phyloP scores from a whole-genome alignment of 2,888 invertebrate genomes.

The Drosophila barbarae region DNA sequence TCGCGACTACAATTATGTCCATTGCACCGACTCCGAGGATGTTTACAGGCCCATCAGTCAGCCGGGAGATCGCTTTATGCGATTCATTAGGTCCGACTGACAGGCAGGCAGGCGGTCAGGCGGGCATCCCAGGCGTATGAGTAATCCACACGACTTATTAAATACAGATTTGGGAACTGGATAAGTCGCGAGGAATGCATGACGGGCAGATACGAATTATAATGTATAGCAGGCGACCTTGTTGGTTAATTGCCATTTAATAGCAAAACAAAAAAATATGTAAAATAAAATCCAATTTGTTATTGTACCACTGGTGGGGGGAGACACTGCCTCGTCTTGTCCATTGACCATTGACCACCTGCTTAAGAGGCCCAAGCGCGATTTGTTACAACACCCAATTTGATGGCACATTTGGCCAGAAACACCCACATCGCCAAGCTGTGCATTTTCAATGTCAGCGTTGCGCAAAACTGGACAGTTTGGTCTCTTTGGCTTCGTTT shows the following conservation, averaged over 20 bases:
- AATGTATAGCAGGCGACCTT: conserved; percentile 43
- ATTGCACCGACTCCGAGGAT: conserved; percentile 53
- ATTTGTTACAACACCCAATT: conserved; percentile 61
- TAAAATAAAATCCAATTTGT: conserved; percentile 20
- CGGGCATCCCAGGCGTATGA: conserved; percentile 25
- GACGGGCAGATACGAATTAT: conserved; percentile 25
- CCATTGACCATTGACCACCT: conserved; percentile 28
- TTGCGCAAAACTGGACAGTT: conserved; percentile 62
- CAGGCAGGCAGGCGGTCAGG: conserved; percentile 9
- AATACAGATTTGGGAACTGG: conserved; percentile 42
- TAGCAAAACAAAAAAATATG: conserved; percentile 26
- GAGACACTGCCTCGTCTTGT: conserved; percentile 21
- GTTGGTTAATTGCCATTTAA: conserved; percentile 46
- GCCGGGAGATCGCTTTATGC: conserved; percentile 42
- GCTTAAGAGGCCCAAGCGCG: conserved; percentile 55
- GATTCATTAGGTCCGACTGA: conserved; percentile 36
- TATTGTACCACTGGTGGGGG: conserved; percentile 29
- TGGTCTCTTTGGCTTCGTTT: conserved; percentile 37
- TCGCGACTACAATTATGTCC: conserved; percentile 44
- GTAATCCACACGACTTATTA: conserved; percentile 26
- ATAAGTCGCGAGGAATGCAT: conserved; percentile 33
- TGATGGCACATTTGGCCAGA: conserved; percentile 65
- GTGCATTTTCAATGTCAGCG: conserved; percentile 69
- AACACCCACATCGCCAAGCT: conserved; percentile 55
- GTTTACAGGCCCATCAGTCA: conserved; percentile 56